Percentiles rank a stretch among this genome's conserved stretches.
Evolutionary conservation across 2,888 invertebrate genomes (phyloP).

Genomic region (Andrena flavipes): DNA sequence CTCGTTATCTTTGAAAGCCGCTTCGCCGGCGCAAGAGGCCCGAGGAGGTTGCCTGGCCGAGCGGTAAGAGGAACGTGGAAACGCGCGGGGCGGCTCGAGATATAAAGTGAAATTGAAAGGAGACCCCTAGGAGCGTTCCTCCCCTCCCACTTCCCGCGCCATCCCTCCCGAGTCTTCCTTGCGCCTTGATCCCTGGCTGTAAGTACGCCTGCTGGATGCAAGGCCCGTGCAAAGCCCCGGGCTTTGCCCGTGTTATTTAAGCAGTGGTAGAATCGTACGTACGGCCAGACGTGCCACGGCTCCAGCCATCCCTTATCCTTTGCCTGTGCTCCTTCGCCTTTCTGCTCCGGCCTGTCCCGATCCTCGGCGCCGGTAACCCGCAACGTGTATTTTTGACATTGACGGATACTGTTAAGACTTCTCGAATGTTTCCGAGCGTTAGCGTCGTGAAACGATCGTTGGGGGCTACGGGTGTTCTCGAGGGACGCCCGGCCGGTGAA

Average conservation of each 20-base stretch:
- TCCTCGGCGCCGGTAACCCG: neutral
- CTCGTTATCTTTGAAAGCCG: slow-evolving; percentile 61
- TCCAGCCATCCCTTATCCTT: slow-evolving; percentile 16
- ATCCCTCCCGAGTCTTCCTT: slow-evolving; percentile 23
- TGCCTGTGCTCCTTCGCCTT: neutral
- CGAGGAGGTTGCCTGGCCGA: slow-evolving; percentile 10
- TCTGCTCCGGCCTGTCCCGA: neutral
- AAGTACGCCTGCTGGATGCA: slow-evolving; percentile 26
- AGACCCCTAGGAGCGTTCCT: slow-evolving; percentile 54
- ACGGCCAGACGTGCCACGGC: slow-evolving; percentile 49
- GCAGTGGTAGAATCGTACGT: slow-evolving; percentile 58
- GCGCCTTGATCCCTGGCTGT: slow-evolving; percentile 20
- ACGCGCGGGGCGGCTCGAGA: slow-evolving; percentile 30
- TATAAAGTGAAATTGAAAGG: slow-evolving; percentile 72
- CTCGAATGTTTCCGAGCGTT: neutral
- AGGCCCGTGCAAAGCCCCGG: slow-evolving; percentile 45
- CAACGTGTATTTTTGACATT: neutral
- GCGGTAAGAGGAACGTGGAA: slow-evolving; percentile 24
- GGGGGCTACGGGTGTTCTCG: neutral
- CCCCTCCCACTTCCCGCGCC: slow-evolving; percentile 28
- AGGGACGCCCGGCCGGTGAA: neutral
- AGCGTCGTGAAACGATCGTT: neutral
- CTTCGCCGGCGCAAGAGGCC: slow-evolving; percentile 40
- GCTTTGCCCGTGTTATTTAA: slow-evolving; percentile 57
- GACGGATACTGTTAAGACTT: slow-evolving; percentile 3